Conservation (phyloP, 1,140 invertebrate species). For the Phymastichus coffea region DNA sequence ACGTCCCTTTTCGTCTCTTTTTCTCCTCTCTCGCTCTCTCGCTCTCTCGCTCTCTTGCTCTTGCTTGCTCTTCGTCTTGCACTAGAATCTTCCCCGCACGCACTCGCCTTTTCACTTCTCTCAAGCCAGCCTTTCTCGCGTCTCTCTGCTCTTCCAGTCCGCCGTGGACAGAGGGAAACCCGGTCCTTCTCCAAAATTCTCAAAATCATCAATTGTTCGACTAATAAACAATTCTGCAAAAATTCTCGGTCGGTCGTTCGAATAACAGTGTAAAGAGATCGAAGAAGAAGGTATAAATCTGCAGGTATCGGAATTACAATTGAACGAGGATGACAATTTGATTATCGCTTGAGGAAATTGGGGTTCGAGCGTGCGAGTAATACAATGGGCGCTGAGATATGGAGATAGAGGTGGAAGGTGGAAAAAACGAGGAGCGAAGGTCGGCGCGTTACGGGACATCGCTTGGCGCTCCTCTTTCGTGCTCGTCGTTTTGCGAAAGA, state of each 20-base stretch:
- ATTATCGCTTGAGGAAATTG: constrained; percentile 20
- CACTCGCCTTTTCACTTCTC: constrained; percentile 27
- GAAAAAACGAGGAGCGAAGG: constrained; percentile 7
- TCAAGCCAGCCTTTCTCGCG: neutral
- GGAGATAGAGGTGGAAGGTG: neutral
- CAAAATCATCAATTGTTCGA: too few species aligned
- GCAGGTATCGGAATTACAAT: neutral
- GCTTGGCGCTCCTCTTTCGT: neutral
- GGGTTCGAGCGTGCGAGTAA: neutral
- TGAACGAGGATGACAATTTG: constrained; percentile 23
- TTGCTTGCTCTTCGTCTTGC: too few species aligned
- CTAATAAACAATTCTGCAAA: too few species aligned
- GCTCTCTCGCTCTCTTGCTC: too few species aligned
- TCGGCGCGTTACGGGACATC: constrained; percentile 16
- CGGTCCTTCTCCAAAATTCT: too few species aligned
- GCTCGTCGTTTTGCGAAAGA: neutral
- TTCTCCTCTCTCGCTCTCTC: constrained; percentile 12
- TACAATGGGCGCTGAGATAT: neutral
- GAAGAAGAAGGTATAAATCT: too few species aligned
- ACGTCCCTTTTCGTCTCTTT: too few species aligned
- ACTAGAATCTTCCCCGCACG: neutral
- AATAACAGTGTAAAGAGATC: too few species aligned
- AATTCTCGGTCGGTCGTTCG: too few species aligned
- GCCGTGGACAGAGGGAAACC: too few species aligned
- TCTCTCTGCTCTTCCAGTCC: neutral